Conservation (phyloP, 2,113 vertebrate genomes). For the Lathamus discolor region DNA sequence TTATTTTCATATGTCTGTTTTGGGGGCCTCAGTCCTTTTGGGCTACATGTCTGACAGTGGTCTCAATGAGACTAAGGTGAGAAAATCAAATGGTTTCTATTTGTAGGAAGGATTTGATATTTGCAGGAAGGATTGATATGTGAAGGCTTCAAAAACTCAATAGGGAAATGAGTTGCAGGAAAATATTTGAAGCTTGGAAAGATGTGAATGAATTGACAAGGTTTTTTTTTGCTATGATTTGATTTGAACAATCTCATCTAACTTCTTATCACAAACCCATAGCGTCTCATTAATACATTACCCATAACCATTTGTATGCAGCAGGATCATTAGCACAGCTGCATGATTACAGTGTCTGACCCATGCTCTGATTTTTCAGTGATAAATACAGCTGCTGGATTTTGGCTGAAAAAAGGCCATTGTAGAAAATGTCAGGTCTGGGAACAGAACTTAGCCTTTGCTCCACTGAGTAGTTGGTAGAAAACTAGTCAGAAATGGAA, state of each 20-base stretch:
- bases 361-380: background rate
- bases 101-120: background rate
- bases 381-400: constrained; percentile 10
- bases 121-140: background rate
- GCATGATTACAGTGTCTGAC: background rate
- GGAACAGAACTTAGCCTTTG: background rate
- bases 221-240: background rate
- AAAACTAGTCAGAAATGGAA: background rate
- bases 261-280: background rate
- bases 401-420: background rate
- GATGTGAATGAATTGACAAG: background rate
- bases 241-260: background rate
- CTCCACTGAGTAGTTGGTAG: background rate
- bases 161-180: background rate
- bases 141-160: background rate
- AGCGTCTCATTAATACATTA: background rate
- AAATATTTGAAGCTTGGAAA: background rate
- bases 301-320: background rate
- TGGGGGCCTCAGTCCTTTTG: background rate
- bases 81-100: background rate
- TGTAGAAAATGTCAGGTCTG: background rate
- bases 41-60: background rate
- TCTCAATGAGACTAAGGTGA: background rate
- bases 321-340: constrained; percentile 1
- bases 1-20: background rate